phyloP scores from a whole-genome alignment of 2,113 vertebrate genomes.

The Myxocyprinus asiaticus region DNA sequence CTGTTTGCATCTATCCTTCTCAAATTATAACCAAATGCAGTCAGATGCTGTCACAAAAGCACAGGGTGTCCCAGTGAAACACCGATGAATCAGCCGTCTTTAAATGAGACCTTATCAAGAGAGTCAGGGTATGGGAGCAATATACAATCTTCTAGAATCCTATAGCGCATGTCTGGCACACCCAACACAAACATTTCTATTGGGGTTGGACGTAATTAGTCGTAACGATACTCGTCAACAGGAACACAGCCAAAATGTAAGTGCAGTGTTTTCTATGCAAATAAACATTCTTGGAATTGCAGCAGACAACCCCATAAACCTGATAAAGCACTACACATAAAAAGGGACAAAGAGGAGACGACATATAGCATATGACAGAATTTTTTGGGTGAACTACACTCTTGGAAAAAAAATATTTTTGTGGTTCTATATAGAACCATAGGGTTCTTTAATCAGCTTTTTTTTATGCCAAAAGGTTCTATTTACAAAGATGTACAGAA shows the following conservation, averaged over 20 bases:
- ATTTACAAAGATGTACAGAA: too few species aligned
- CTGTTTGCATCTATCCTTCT: conserved; percentile 17
- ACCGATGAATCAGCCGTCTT: conserved; percentile 8
- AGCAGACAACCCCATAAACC: background rate
- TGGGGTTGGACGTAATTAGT: conserved; percentile 14
- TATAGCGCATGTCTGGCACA: conserved; percentile 36
- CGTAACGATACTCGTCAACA: conserved; percentile 22
- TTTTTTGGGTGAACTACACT: too few species aligned
- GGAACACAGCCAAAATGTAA: background rate
- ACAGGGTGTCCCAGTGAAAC: background rate
- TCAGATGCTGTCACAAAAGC: conserved; percentile 11
- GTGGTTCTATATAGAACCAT: too few species aligned
- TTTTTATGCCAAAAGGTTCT: too few species aligned
- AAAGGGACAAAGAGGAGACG: background rate
- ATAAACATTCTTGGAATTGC: conserved; percentile 21
- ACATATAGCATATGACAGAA: background rate
- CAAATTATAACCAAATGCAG: conserved; percentile 18
- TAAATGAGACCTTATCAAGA: conserved; percentile 1
- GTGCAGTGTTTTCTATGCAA: conserved; percentile 9
- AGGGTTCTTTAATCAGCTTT: too few species aligned
- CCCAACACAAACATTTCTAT: conserved; percentile 26
- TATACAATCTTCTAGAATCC: background rate
- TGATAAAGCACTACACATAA: background rate
- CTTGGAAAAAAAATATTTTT: too few species aligned
- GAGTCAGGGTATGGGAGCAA: background rate